Evolutionary conservation across 2,113 vertebrate genomes (phyloP).

Genomic region (Hippolais icterina): DNA sequence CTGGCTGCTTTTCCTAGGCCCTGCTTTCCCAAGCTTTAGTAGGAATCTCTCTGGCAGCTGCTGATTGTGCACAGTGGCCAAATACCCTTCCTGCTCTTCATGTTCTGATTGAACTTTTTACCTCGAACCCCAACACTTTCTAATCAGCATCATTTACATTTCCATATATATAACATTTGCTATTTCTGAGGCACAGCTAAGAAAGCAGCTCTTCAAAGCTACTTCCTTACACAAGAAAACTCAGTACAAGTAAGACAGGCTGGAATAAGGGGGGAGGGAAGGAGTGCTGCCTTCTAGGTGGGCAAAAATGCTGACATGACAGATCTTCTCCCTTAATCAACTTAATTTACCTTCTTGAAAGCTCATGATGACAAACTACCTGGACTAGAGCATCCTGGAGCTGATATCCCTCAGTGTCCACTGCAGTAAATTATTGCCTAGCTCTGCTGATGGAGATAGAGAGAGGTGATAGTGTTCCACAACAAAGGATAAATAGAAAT

Average conservation of each 20-base stretch:
- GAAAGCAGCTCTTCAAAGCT: not conserved
- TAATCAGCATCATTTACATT: constrained; percentile 30
- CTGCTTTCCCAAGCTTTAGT: not conserved
- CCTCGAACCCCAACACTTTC: not conserved
- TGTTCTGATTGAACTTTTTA: not conserved
- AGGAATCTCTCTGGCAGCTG: not conserved
- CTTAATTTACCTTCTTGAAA: constrained; percentile 63
- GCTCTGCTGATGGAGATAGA: constrained; percentile 64
- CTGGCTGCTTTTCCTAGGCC: not conserved
- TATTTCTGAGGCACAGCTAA: not conserved
- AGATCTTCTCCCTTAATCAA: constrained; percentile 66
- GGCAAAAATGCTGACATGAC: constrained; percentile 42
- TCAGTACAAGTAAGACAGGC: not conserved
- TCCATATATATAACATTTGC: not conserved
- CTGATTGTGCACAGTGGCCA: not conserved
- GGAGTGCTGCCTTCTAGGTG: not conserved
- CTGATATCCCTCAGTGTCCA: constrained; percentile 33
- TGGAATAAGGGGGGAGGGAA: not conserved
- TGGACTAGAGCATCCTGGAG: constrained; percentile 33
- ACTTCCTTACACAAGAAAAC: not conserved
- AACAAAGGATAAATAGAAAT: constrained; percentile 67
- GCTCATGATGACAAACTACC: constrained; percentile 64
- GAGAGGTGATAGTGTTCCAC: constrained; percentile 34
- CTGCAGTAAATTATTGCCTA: constrained; percentile 59
- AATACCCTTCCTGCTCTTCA: not conserved